Conservation (phyloP, 2,888 invertebrate genomes). For the Stenodera caucasica region DNA sequence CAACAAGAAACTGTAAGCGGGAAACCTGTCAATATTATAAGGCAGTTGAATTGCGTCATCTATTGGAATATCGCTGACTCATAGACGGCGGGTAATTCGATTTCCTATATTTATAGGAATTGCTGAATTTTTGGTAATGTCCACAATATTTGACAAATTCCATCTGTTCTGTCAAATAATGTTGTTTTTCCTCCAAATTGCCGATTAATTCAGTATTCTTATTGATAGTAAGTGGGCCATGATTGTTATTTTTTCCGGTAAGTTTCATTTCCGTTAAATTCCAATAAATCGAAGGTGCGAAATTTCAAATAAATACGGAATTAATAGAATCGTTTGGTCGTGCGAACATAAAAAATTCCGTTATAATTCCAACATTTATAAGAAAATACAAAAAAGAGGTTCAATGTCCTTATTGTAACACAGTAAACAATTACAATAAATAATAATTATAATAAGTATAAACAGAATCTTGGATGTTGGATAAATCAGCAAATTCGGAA, state of each 20-base stretch:
- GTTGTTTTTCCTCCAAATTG: no score
- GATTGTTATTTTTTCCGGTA: not conserved
- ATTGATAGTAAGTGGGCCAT: not conserved
- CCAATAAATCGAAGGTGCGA: not conserved
- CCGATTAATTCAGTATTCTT: no score
- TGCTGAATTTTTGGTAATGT: no score
- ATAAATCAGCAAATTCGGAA: not conserved
- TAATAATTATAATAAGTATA: not conserved
- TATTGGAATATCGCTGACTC: not conserved
- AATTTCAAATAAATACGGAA: not conserved
- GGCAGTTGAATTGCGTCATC: not conserved
- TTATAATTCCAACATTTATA: not conserved
- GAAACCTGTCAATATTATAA: no score
- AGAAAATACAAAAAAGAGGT: not conserved
- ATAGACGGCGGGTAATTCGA: not conserved
- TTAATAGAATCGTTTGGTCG: not conserved
- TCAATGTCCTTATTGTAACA: conserved; percentile 5
- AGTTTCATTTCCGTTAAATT: not conserved
- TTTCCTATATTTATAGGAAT: no score
- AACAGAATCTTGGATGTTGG: not conserved
- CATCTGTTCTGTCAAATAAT: no score
- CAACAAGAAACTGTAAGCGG: not conserved
- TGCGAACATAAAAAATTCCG: not conserved
- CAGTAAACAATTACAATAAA: not conserved
- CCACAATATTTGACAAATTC: no score